Evolutionary conservation across 2,888 invertebrate genomes (phyloP).

Genomic region (Patella ulyssiponensis): DNA sequence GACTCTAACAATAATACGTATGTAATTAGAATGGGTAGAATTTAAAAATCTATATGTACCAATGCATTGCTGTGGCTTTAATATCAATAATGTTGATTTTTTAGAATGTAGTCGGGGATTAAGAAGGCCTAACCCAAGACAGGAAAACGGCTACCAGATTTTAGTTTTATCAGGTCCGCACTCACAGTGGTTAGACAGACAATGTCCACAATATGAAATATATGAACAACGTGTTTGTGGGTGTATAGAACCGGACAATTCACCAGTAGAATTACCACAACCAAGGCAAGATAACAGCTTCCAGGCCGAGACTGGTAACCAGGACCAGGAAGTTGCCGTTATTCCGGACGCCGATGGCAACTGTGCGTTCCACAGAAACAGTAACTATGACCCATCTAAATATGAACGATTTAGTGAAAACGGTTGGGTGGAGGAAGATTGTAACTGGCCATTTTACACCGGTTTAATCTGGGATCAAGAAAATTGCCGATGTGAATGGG

Average conservation of each 20-base stretch:
- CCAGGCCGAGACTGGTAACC: neutral
- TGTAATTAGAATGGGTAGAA: no score
- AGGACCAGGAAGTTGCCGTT: neutral
- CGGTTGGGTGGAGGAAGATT: constrained; percentile 39
- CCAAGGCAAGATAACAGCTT: neutral
- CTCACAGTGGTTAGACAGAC: constrained; percentile 36
- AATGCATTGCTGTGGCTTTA: no score
- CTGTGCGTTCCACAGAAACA: neutral
- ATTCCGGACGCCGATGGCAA: constrained; percentile 3
- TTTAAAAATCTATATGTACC: no score
- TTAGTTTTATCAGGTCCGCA: constrained; percentile 30
- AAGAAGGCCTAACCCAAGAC: constrained; percentile 40
- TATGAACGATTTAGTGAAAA: constrained; percentile 37
- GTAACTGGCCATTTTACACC: constrained; percentile 43
- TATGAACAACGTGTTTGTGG: constrained; percentile 32
- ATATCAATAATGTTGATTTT: neutral
- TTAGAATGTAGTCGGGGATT: constrained; percentile 41
- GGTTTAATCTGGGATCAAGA: constrained; percentile 55
- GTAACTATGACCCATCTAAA: constrained; percentile 1
- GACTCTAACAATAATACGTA: no score
- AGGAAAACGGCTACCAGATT: constrained; percentile 39
- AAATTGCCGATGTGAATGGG: constrained; percentile 50
- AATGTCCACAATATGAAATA: constrained; percentile 31
- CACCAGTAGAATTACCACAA: neutral
- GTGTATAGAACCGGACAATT: constrained; percentile 19